Conservation (phyloP, 1,140 invertebrate species). For the Saxidomus purpurata region DNA sequence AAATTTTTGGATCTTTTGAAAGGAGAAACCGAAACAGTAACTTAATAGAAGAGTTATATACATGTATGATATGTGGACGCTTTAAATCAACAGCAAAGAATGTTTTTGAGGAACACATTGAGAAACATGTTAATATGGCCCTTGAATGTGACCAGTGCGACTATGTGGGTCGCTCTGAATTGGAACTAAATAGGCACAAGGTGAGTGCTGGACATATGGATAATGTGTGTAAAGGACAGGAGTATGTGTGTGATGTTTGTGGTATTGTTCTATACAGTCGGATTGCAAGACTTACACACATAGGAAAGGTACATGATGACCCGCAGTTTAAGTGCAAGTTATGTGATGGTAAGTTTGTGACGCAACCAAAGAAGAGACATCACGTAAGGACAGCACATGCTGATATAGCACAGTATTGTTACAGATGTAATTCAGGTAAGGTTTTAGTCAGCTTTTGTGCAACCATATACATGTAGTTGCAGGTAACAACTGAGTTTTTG, state of each 20-base stretch:
- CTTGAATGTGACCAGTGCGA: conserved; percentile 18
- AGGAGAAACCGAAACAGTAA: conserved; percentile 41
- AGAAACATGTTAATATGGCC: conserved; percentile 51
- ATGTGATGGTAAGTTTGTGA: conserved; percentile 39
- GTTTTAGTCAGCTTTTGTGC: no score
- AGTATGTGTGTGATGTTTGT: conserved; percentile 55
- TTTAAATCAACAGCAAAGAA: conserved; percentile 35
- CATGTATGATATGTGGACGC: conserved; percentile 38
- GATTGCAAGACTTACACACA: conserved; percentile 9
- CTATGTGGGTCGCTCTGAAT: conserved; percentile 25
- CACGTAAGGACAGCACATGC: conserved; percentile 14
- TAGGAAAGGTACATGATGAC: conserved; percentile 39
- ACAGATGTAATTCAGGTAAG: conserved; percentile 37
- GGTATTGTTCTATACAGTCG: conserved; percentile 4
- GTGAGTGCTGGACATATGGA: background rate
- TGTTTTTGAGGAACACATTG: conserved; percentile 50
- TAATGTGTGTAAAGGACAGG: background rate
- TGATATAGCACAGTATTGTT: conserved; percentile 19
- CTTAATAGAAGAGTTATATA: conserved; percentile 28
- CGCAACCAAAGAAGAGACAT: background rate
- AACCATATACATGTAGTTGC: no score
- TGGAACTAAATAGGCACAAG: conserved; percentile 34
- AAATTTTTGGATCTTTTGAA: conserved; percentile 40
- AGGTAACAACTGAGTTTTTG: no score
- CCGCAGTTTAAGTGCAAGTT: conserved; percentile 36